These are phyloP conservation scores for Gymnoscopelus braueri DNA, from an alignment of 2,797 vertebrate genomes.

Conservation along the genomic window DNA sequence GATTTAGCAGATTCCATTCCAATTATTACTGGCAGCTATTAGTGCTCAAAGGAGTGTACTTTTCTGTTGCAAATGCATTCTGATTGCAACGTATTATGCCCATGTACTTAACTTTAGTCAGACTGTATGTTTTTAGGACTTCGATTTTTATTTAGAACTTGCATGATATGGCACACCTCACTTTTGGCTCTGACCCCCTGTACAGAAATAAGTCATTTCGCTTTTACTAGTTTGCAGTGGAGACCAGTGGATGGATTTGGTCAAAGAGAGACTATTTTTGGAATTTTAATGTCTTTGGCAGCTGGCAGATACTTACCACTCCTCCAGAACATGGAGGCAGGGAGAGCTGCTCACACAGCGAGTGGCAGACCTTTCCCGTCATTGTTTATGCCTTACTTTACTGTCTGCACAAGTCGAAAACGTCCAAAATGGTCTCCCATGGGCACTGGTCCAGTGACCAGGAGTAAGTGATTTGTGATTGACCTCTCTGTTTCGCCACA, in stretches of 20 bases:
- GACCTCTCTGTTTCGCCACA: conserved; percentile 52
- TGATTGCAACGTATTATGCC: conserved; percentile 49
- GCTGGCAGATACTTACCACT: conserved; percentile 60
- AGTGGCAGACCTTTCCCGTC: conserved; percentile 62
- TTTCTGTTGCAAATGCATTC: conserved; percentile 13
- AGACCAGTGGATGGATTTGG: conserved; percentile 52
- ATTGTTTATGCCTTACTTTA: conserved; percentile 65
- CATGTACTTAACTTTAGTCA: conserved; percentile 38
- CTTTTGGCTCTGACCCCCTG: conserved; percentile 43
- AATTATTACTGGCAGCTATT: too few species aligned
- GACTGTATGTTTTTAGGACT: conserved; percentile 29
- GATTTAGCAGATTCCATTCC: too few species aligned
- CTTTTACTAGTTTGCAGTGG: conserved; percentile 38
- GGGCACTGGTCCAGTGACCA: conserved; percentile 40
- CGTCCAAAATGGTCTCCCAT: conserved; percentile 51
- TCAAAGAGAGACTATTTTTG: conserved; percentile 71
- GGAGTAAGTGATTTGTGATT: conserved; percentile 62
- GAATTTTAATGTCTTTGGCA: conserved; percentile 65
- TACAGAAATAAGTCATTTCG: conserved; percentile 51
- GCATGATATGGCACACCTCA: conserved; percentile 44
- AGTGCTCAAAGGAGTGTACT: too few species aligned
- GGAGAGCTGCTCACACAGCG: conserved; percentile 45
- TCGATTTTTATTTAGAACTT: conserved; percentile 59
- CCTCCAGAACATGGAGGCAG: conserved; percentile 51
- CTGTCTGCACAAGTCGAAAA: conserved; percentile 46